Percentiles rank a stretch among this genome's conserved stretches.
Evolutionary conservation across 2,888 invertebrate genomes (phyloP).

Genomic region (Eudemis profundana): DNA sequence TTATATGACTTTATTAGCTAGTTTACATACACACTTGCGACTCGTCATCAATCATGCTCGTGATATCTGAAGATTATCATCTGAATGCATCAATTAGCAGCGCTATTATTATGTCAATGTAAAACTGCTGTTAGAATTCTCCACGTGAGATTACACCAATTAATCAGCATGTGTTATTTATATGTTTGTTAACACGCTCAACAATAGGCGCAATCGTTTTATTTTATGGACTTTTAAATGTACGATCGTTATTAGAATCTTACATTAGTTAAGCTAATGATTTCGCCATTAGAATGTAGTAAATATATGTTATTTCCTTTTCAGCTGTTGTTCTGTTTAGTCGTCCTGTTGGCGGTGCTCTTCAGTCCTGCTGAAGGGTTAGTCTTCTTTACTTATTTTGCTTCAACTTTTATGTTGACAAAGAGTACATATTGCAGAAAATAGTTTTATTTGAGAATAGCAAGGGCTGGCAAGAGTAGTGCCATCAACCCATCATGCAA

Average conservation of each 20-base stretch:
- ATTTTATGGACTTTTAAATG: neutral
- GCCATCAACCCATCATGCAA: too few relatives aligned
- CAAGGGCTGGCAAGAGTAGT: too few relatives aligned
- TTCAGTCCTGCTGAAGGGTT: slow-evolving; percentile 62
- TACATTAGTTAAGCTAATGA: neutral
- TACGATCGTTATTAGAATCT: neutral
- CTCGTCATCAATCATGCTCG: slow-evolving; percentile 13
- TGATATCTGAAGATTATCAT: slow-evolving; percentile 12
- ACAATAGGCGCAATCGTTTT: neutral
- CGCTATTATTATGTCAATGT: slow-evolving; percentile 26
- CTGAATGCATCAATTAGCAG: slow-evolving; percentile 11
- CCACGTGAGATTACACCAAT: slow-evolving; percentile 15
- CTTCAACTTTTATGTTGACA: too few relatives aligned
- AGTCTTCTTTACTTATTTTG: too few relatives aligned
- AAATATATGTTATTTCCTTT: slow-evolving; percentile 48
- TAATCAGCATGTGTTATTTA: slow-evolving; percentile 1
- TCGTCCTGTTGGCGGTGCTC: slow-evolving; percentile 57
- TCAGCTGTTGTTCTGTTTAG: slow-evolving; percentile 65
- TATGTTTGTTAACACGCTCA: neutral
- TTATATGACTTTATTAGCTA: slow-evolving; percentile 37
- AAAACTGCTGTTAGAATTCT: neutral
- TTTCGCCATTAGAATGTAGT: neutral
- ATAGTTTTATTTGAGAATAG: too few relatives aligned
- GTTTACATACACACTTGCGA: neutral
- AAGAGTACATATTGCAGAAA: too few relatives aligned